Base-by-base conservation (phyloP, 2,888 invertebrate genomes). In the Drosophila suboccidentalis region DNA sequence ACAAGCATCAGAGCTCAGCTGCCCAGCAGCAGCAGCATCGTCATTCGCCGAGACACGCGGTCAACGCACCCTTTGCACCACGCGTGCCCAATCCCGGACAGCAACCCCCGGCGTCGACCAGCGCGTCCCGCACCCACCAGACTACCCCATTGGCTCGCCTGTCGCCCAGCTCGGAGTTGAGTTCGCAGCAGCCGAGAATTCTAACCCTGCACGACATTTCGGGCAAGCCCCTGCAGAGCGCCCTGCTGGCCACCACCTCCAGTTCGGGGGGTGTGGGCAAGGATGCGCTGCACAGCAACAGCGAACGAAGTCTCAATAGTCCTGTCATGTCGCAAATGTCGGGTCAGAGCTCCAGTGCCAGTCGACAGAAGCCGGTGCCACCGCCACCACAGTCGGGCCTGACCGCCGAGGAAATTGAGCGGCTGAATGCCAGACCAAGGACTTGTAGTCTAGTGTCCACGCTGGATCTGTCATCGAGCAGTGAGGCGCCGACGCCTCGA, bases 131-230 rank as follows among this genome's bases (percentile, higher is more conserved):
- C 78, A 95, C 96, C 72, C 96, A 97, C 90, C 97, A 98, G 92
- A 97, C 97, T 76, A 98, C 98, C 0, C 98, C 98, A 4, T 93
- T 98, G 49, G 98, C 98, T 3, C 94, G 98, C 71, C 93, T 98
- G 26, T 98, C 98, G 78, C 98, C 98, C 0, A 98, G 98, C 90
- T 97, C 97, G 85, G 98, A 98, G 92, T 93, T 98, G 75, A 98
- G 98, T 80, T 95, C 96, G 10, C 98, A 98, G 91, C 97, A 97
- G 87, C 98, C 98, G 0, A 94, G 98, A 78, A 98, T 98, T 87
- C 93, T 98, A n/a, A 98, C 98, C 0, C 93, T 98, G 38, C 97
- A 98, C 92, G 98, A 98, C 91, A 97, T 98, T 90, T 98, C 98
- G 74, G 98, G 98, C 1, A 98, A 98, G 90, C 98, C 98, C 0